Evolutionary conservation across 37 sponge, comb jelly and placozoan species (phyloP), one percentile per base, ranked within the genome.

Genomic region (Haliclona indistincta): DNA sequence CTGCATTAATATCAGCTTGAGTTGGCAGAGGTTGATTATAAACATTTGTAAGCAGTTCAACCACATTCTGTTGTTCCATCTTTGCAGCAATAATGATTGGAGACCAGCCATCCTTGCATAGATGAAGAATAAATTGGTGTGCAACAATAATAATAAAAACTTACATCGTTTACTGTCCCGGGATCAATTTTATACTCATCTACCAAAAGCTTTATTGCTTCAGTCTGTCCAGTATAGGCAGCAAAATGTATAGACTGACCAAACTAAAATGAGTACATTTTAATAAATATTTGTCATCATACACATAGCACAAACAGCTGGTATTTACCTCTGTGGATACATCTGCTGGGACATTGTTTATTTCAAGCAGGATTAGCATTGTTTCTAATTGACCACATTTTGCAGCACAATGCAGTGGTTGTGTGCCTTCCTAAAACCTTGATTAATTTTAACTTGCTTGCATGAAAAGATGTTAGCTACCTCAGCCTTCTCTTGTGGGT

Each of bases 401-500:
- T 63, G 64, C 64, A 60, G 62, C 62, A 63, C 6, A 63, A 7
- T 63, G 64, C 34, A 63, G 7, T 63, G 64, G 34, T 6, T 63
- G 64, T 29, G 35, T n/a, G 30, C 35, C 64, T 2, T 26, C 3
- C 64, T 63, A 28, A 55, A 5, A 5, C 3, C 17, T 19, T 17
- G 52, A 49, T 11, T 17, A 49, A 17, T 11, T 11, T 49, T 17
- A 49, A 17, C 15, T 17, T n/a, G 17, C 11, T 49, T 49, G 56
- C 2, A 28, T 55, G 4, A 28, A 28, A 5, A 2, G 56, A 28
- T 5, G 56, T 55, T 7, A 71, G 54, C 2, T 51, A 71, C 73
- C 4, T 71, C 55, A 34, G 73, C 73, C 36, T 71, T 71, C 22
- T 53, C 75, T 58, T 58, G 61, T 60, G 75, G 75, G 28, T 56